Base-by-base conservation (phyloP, 1,140 invertebrate species). In the Stegodyphus mimosarum region DNA sequence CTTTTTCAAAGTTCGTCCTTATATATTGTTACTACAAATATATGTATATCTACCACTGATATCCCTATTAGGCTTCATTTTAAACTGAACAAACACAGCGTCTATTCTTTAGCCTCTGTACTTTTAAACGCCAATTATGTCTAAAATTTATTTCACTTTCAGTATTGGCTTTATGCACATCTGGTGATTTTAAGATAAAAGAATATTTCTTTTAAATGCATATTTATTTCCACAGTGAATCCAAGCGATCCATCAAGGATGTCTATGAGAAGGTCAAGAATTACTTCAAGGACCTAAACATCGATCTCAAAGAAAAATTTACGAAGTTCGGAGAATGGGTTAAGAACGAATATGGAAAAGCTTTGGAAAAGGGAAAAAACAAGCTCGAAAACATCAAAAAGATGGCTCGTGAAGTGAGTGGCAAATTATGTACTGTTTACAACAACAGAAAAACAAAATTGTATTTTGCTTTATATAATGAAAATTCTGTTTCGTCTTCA, bases 241-340 rank as follows among this genome's bases (percentile, higher is more conserved):
- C 9, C 9, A 60, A 60, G 15, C 9, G 55, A 15, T 60, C 55
- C 55, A 60, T 84, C 73, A 84, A 70, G 73, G 73, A 53, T 9
- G 76, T 84, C 51, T 70, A 70, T 70, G 64, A 84, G 17, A 70
- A 84, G 63, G 73, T 84, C 17, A 67, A 51, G 10, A 17, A 13
- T 2, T 60, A 60, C 55, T 60, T 60, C 55, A 60, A 60, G 55
- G 15, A 60, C 15, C 55, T 60, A 9, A 11, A n/a, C 18, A 15
- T 52, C 11, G 33, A n/a, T 7, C 48, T 73, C 9, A 73, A 60
- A 15, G 55, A 60, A 60, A 60, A 15, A 60, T 60, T 60, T 15
- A 5, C 55, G 1, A 60, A 60, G 55, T 60, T 60, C 55, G 55
- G 55, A 60, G 55, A 60, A 15, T 60, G 55, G 55, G 55, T 15